These are phyloP conservation scores for Esox niger DNA, from an alignment of 2,113 vertebrate species.

Conservation along the genomic window DNA sequence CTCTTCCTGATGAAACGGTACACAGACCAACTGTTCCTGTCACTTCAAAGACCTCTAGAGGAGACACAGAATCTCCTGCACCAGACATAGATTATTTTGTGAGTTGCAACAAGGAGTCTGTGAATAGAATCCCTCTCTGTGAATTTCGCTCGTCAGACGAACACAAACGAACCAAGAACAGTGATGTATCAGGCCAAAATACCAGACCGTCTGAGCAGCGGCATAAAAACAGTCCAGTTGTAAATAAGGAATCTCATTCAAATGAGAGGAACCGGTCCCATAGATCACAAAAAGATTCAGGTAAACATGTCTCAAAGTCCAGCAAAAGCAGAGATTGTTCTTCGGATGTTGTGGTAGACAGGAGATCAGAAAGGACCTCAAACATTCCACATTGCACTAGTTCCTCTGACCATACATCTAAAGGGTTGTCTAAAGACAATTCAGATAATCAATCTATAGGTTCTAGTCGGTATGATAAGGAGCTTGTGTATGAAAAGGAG, in stretches of 20 bases:
- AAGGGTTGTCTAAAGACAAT: constrained; percentile 10
- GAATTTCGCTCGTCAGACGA: constrained; percentile 47
- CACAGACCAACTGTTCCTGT: constrained; percentile 11
- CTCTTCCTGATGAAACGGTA: constrained; percentile 1
- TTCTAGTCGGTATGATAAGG: constrained; percentile 11
- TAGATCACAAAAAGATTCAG: constrained; percentile 64
- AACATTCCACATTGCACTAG: neutral
- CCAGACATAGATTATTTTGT: constrained; percentile 32
- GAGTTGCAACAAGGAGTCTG: constrained; percentile 54
- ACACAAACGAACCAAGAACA: constrained; percentile 41
- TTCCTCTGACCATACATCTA: constrained; percentile 14
- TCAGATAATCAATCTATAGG: constrained; percentile 2
- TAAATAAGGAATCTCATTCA: constrained; percentile 27
- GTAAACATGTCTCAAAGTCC: constrained; percentile 66
- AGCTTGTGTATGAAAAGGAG: constrained; percentile 27
- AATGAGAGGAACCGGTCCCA: constrained; percentile 41
- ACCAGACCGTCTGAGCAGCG: constrained; percentile 26
- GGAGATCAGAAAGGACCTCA: constrained; percentile 57
- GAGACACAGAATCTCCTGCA: constrained; percentile 31
- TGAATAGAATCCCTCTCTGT: neutral
- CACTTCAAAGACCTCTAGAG: constrained; percentile 24
- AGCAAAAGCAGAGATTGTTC: constrained; percentile 51
- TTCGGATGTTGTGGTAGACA: constrained; percentile 55
- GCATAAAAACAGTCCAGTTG: constrained; percentile 24
- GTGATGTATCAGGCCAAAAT: constrained; percentile 39